Evolutionary conservation across 35 echinoderm and acorn worm genomes (phyloP).

Genomic region (Apostichopus japonicus): DNA sequence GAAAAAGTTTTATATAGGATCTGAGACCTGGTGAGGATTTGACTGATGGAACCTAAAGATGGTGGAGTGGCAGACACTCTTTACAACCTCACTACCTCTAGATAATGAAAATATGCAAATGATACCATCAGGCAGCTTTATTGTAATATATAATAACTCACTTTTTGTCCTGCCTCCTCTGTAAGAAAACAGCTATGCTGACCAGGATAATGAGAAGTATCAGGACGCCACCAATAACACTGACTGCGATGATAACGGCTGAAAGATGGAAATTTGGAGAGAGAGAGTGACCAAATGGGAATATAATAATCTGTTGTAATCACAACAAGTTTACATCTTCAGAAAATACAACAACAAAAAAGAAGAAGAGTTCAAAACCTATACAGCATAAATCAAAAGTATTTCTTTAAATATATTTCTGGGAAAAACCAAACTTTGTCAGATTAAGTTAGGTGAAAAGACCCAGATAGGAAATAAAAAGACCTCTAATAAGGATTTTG

Average conservation of each 20-base stretch:
- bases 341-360: no score
- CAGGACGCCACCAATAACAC: not conserved
- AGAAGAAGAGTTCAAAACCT: no score
- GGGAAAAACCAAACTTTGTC: no score
- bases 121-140: not conserved
- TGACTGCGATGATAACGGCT: not conserved
- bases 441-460: no score
- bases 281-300: no score
- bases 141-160: not conserved
- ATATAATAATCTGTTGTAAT: no score
- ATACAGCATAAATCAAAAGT: no score
- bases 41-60: not conserved
- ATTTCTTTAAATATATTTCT: no score
- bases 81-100: not conserved
- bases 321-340: no score
- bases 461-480: no score
- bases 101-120: not conserved
- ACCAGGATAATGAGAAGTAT: not conserved
- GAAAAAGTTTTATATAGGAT: not conserved
- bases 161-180: not conserved
- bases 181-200: not conserved
- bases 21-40: not conserved
- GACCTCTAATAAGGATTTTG: no score
- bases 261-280: not conserved
- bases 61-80: not conserved